Evolutionary conservation across 2,888 invertebrate species (phyloP), one percentile per base, ranked within the genome.

Genomic region (Pocota personata): DNA sequence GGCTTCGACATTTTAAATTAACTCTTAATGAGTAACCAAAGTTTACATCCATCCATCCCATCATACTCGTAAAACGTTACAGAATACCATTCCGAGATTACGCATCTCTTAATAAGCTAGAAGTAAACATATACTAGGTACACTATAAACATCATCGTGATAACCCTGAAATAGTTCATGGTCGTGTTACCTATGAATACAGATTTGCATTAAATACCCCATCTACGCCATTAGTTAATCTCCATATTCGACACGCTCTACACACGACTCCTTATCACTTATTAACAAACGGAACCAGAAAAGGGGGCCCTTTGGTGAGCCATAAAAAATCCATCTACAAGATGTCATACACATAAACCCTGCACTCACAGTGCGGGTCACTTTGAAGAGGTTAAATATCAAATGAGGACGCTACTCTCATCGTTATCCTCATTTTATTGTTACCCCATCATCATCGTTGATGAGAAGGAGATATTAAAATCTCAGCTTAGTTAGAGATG

Each of bases 311-410:
- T 64, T 55, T 46, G 66, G 48, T 48, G 46, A 58, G 7, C 77
- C 50, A 67, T 67, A 77, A 69, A 77, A 77, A 60, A 77, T 69
- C 60, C 67, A 69, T 77, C 77, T 69, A 48, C 30, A 77, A 77
- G 77, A 60, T 77, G 77, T 50, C 76, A 71, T n/a, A n/a, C 58
- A 37, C 50, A 67, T 58, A 67, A 60, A 60, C 50, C 69, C 78
- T 52, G 69, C 62, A 62, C 60, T n/a, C n/a, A n/a, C n/a, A n/a
- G n/a, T 46, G 32, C 32, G 78, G 78, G 78, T 78, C 78, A 78
- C 78, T 78, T 35, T 55, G 52, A 69, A 62, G 69, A 77, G 58
- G 76, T 77, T 77, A 58, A 76, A 58, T 35, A 57, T 46, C 55
- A 55, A 12, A 40, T 43, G 55, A 69, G 55, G 40, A 55, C 69